Evolutionary conservation across 2,113 vertebrate genomes (phyloP), one percentile per base, ranked within the genome.

Genomic region (Leptosomus discolor): DNA sequence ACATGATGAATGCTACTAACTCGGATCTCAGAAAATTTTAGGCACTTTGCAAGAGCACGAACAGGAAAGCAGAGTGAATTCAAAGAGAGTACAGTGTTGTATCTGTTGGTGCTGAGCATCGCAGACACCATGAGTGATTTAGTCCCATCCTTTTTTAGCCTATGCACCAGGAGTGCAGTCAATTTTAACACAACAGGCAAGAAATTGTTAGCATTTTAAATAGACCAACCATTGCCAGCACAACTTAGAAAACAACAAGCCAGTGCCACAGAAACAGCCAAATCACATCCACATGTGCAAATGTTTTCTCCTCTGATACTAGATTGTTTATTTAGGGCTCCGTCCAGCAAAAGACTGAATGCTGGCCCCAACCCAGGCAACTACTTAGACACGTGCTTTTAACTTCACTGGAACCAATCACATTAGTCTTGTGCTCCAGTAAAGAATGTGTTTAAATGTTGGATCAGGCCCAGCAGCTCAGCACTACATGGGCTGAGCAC

Each of bases 281-380:
- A 90, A 96, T 95, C 93, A 80, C 45, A 95, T 88, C 92, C 41
- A 23, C 86, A 88, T 63, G 89, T 88, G 70, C 73, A 82, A 95
- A 88, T 57, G 77, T 39, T 87, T 92, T 82, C 80, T 89, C 30
- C 73, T 94, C 89, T 73, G 67, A 95, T 70, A 65, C 50, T 48
- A 34, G 29, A 27, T 67, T 91, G 85, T 88, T 97, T 97, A 90
- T 63, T 91, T 94, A 96, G 95, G 87, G 87, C 53, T 90, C 50
- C 11, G 8, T 94, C 94, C 96, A 95, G 69, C 67, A 76, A 79
- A 77, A 89, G 70, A 54, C 61, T 58, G 48, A 94, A 74, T 21
- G 41, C 45, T 95, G 91, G 89, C 65, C 57, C 15, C 37, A 64
- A 1, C 29, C 92, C 92, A 97, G 58, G 16, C 94, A 96, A 82